phyloP scores from a whole-genome alignment of 2,888 invertebrate species.

The Lepeophtheirus nordmannii region DNA sequence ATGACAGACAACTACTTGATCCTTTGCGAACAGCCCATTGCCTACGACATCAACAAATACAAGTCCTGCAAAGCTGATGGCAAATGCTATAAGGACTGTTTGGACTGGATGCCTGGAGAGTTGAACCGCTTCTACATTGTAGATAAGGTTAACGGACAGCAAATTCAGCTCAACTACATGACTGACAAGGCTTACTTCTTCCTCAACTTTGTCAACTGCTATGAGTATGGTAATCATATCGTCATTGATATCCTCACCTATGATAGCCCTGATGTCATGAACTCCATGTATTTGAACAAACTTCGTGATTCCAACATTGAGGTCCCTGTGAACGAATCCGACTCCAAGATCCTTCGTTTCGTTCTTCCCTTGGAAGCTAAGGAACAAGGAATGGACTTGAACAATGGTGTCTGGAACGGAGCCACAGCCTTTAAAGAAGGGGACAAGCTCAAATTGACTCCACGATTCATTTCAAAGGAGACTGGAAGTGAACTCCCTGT shows the following conservation, averaged over 20 bases:
- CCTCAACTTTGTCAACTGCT: slow-evolving; percentile 42
- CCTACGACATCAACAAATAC: slow-evolving; percentile 35
- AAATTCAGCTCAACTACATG: slow-evolving; percentile 33
- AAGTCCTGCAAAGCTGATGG: slow-evolving; percentile 33
- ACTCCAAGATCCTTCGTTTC: slow-evolving; percentile 34
- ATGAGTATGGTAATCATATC: slow-evolving; percentile 32
- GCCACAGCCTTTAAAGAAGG: background rate
- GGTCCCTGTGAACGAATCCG: slow-evolving; percentile 26
- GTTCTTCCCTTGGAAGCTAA: slow-evolving; percentile 34
- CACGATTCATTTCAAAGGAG: background rate
- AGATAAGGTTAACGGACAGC: slow-evolving; percentile 34
- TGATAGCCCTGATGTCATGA: slow-evolving; percentile 33
- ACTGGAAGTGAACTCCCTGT: slow-evolving; percentile 11
- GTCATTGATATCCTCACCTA: slow-evolving; percentile 34
- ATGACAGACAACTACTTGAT: slow-evolving; percentile 41
- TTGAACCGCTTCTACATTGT: slow-evolving; percentile 36
- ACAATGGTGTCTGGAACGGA: background rate
- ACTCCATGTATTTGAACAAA: slow-evolving; percentile 32
- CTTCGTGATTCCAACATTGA: slow-evolving; percentile 28
- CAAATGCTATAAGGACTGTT: slow-evolving; percentile 33
- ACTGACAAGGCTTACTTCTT: slow-evolving; percentile 37
- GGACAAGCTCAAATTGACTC: background rate
- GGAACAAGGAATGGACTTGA: background rate
- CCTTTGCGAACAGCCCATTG: slow-evolving; percentile 40
- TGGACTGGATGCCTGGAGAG: slow-evolving; percentile 36